Conservation (phyloP, 2,113 vertebrate species). For the Cricetomys ansorgei region DNA sequence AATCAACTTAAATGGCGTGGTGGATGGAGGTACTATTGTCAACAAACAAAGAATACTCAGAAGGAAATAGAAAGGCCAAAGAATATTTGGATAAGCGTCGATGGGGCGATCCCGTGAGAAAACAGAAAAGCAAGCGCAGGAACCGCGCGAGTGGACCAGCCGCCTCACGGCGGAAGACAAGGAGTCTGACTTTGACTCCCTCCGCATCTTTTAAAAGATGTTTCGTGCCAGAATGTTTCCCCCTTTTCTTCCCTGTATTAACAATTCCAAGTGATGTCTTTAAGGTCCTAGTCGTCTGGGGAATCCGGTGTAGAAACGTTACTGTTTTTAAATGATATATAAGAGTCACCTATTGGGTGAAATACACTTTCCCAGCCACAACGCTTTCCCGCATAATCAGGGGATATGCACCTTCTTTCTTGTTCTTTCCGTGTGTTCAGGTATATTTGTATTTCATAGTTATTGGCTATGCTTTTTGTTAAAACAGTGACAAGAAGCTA, state of each 20-base stretch:
- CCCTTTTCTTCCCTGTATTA: neutral
- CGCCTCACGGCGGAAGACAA: neutral
- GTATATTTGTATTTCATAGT: constrained; percentile 27
- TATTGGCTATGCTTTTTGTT: constrained; percentile 8
- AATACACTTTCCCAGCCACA: neutral
- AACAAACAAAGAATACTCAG: neutral
- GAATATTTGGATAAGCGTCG: neutral
- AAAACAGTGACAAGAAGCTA: neutral
- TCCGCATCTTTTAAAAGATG: neutral
- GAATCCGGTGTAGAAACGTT: neutral
- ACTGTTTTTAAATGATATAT: constrained; percentile 7
- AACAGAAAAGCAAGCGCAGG: neutral
- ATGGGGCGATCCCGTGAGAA: neutral
- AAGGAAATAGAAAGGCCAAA: neutral
- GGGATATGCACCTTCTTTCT: neutral
- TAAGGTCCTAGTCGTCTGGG: neutral
- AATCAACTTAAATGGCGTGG: neutral
- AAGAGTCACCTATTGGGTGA: neutral
- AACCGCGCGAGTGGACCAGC: neutral
- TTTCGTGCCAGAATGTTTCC: neutral
- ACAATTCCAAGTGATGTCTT: neutral
- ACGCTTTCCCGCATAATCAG: neutral
- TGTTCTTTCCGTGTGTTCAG: neutral
- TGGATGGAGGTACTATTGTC: neutral
- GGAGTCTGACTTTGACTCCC: neutral